Evolutionary conservation across 2,797 vertebrate genomes (phyloP).

Genomic region (Tapirus indicus): DNA sequence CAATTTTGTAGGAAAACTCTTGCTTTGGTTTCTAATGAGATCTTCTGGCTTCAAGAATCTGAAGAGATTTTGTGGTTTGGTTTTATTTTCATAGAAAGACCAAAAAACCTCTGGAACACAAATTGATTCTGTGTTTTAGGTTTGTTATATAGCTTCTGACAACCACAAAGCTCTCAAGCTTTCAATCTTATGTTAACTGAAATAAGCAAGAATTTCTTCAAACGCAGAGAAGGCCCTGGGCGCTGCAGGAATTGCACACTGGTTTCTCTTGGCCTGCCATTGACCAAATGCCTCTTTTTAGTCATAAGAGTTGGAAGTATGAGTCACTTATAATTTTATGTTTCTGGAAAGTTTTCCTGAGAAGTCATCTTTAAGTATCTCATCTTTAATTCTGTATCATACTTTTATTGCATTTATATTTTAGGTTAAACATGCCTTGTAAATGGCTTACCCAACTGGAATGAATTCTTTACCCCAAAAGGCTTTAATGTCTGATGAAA

Average conservation of each 20-base stretch:
- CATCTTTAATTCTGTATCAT: constrained; percentile 11
- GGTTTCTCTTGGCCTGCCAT: too few species aligned
- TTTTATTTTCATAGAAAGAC: constrained; percentile 72
- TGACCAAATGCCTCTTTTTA: background rate
- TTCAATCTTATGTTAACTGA: background rate
- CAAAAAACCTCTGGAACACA: constrained; percentile 57
- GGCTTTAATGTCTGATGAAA: background rate
- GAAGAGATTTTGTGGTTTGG: constrained; percentile 62
- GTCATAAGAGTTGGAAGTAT: constrained; percentile 1
- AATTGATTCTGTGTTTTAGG: constrained; percentile 63
- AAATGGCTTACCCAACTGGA: background rate
- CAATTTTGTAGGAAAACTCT: constrained; percentile 15
- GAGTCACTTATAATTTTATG: constrained; percentile 53
- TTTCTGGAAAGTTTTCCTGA: constrained; percentile 48
- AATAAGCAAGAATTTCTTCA: background rate
- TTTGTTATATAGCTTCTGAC: constrained; percentile 36
- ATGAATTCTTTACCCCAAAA: background rate
- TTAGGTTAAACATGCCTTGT: background rate
- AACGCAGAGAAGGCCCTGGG: background rate
- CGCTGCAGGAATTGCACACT: background rate
- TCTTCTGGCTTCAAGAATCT: constrained; percentile 15
- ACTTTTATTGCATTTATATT: constrained; percentile 26
- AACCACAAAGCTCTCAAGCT: constrained; percentile 18
- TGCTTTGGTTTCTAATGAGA: constrained; percentile 51
- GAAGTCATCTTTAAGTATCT: constrained; percentile 41